Evolutionary conservation across 2,888 invertebrate species (phyloP), one percentile per base, ranked within the genome.

Genomic region (Scaptodrosophila latifasciaeformis): DNA sequence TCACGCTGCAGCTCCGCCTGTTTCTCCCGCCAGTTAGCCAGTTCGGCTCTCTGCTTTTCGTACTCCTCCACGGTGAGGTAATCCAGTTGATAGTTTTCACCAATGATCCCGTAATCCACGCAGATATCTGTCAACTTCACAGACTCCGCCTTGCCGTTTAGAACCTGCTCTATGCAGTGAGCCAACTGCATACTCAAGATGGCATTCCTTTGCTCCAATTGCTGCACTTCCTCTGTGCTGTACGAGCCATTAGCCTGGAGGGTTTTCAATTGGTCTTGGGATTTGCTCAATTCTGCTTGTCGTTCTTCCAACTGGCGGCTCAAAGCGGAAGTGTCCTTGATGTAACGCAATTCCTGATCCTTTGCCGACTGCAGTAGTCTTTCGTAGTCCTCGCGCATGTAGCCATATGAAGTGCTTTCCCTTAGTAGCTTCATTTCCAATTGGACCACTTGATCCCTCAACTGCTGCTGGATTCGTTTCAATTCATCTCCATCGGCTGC

Each of bases 301-400:
- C 59, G 56, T 34, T 63, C 63, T n/a, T 75, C 60, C 21, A 85
- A 19, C 51, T 84, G 71, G 2, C 52, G 66, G 24, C 72, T 68
- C 0, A 84, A 49, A 0, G 67, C 65, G 0, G 81, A 70, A 7
- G 79, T 74, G 3, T 78, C 52, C 13, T 71, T 61, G 19, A 84
- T 80, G 19, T 77, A 78, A 1, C 67, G 67, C 24, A 82, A 54
- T 49, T 86, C 82, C 7, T 65, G 68, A 0, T 63, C 59, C 46
- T 83, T 84, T 0, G 57, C 39, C 9, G 72, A 66, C 0, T 63
- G 72, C 2, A 85, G 54, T 37, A 70, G 53, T 19, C 74, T 50
- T 51, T 87, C 85, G 34, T 81, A 86, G 15, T 86, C 86, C 42
- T 74, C 70, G 12, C 81, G 80, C 59, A 86, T 75, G 42, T 79